Percentiles rank a stretch among this genome's conserved stretches.
Conservation (phyloP, 2,797 vertebrate species). For the Pipistrellus nathusii region DNA sequence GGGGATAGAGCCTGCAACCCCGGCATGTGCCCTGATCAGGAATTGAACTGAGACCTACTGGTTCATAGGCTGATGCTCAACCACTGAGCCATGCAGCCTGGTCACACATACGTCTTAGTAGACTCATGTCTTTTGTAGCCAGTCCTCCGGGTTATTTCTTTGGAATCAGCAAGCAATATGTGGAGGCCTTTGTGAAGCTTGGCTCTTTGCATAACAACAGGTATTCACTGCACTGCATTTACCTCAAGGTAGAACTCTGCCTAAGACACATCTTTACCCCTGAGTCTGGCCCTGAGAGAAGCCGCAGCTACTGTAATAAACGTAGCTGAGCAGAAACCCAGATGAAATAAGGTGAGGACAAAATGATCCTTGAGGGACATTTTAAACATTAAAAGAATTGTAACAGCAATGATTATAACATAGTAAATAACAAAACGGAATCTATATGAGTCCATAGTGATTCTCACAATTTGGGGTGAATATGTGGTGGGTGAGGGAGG, state of each 20-base stretch:
- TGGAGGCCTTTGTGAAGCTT: neutral
- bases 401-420: neutral
- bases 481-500: rapidly evolving
- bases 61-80: no score
- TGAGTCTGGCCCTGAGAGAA: neutral
- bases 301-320: neutral
- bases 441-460: neutral
- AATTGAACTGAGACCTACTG: no score
- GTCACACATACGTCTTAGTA: no score
- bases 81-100: no score
- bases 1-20: no score
- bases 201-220: neutral
- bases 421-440: neutral
- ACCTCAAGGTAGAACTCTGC: no score
- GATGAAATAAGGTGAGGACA: neutral
- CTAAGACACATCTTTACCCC: neutral
- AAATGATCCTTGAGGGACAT: neutral
- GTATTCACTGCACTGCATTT: neutral
- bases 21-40: no score
- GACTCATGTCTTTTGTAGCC: neutral
- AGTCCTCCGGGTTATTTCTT: neutral
- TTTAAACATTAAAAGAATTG: neutral
- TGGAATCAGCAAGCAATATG: neutral
- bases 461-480: neutral
- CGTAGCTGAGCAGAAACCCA: neutral